Evolutionary conservation across 2,113 vertebrate species (phyloP), one percentile per base, ranked within the genome.

Genomic region (Hiodon alosoides): DNA sequence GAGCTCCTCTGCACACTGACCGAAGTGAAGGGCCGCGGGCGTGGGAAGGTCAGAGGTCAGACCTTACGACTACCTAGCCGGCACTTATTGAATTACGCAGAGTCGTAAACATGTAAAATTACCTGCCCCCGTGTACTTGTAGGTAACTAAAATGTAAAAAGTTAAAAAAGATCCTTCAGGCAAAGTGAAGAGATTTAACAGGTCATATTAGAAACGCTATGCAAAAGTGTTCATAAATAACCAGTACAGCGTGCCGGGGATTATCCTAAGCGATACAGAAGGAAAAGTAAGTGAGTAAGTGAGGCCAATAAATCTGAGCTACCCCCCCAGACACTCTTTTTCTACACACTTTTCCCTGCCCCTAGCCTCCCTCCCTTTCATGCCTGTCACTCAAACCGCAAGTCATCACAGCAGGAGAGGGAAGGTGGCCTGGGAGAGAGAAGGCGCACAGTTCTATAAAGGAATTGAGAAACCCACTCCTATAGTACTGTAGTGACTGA

Each of bases 231-330:
- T n/a, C 46, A 17, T 72, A 72, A 72, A 60, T 59, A 60, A 60
- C 57, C 14, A 46, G 55, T 17, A 47, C 57, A 72, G 70, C 31
- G 48, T 53, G 70, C 17, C 8, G 1, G 31, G 46, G 17, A 60
- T 57, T 72, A 72, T 60, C 6, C 60, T 17, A 60, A 60, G 70
- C 4, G 47, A 60, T 72, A 60, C 70, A 48, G 16, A 57, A 72
- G 57, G 57, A 59, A 57, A 55, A 59, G 31, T 72, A 48, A 72
- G 70, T 50, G 57, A 72, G 50, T 70, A 70, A 70, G 31, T 31
- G 55, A 48, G 70, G 31, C 55, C 11, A 72, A 60, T 72, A 72
- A 72, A 72, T 72, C 70, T 72, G 55, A 5, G 9, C 60, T 72
- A 13, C 16, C 57, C 69, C 31, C 68, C 17, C 70, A 11, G 55